Percentiles rank a stretch among this genome's conserved stretches.
These are phyloP conservation scores for Biston betularia DNA, from an alignment of 2,888 invertebrate genomes.

Conservation along the genomic window DNA sequence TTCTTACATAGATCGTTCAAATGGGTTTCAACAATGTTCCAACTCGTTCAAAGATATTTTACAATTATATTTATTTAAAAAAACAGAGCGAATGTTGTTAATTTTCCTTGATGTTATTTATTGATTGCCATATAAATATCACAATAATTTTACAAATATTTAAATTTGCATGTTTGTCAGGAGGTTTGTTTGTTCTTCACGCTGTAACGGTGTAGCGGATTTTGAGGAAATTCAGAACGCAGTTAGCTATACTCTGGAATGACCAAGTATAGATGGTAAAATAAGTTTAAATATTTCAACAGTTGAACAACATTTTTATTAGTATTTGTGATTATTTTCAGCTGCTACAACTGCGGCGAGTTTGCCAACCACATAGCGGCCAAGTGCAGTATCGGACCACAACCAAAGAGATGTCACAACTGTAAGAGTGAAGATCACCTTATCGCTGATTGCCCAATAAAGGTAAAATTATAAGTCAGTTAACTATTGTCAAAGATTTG, in stretches of 20 bases:
- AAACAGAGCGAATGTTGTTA: not conserved
- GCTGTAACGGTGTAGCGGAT: no score
- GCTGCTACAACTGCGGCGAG: conserved; percentile 97
- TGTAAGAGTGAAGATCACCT: conserved; percentile 96
- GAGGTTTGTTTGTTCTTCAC: no score
- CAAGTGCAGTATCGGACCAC: conserved; percentile 94
- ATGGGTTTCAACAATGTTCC: conserved; percentile 7
- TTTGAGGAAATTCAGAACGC: no score
- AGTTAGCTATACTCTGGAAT: no score
- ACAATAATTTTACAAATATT: no score
- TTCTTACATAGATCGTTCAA: conserved; percentile 20
- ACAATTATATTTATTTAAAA: not conserved
- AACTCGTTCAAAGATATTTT: not conserved
- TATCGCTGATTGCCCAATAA: conserved; percentile 94
- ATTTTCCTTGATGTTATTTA: no score
- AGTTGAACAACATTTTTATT: not conserved
- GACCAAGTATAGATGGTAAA: no score
- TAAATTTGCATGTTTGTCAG: no score
- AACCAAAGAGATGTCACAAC: conserved; percentile 96
- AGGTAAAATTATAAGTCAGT: conserved; percentile 60
- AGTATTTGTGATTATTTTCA: conserved; percentile 63
- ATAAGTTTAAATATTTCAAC: no score
- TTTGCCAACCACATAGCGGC: conserved; percentile 97
- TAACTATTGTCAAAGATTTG: no score
- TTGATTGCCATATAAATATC: no score